These are phyloP conservation scores for Drosophila ohnishii DNA, from an alignment of 1,140 invertebrate genomes.

Conservation along the genomic window DNA sequence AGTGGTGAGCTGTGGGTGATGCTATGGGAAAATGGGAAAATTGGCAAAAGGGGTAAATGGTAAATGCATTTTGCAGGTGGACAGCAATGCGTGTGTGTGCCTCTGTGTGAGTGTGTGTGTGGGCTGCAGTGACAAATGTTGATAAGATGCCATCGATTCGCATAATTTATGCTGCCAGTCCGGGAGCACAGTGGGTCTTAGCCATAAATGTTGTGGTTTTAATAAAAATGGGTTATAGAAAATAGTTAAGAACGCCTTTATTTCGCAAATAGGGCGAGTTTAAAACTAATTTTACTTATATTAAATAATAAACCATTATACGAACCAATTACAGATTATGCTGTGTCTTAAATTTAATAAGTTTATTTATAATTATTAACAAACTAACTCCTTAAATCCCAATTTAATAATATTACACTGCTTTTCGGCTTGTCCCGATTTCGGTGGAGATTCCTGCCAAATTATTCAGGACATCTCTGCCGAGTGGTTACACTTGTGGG, in stretches of 20 bases:
- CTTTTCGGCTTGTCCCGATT: neutral
- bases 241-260: neutral
- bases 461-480: slow-evolving; percentile 5
- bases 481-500: slow-evolving; percentile 1
- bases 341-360: no score
- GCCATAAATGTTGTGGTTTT: neutral
- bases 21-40: slow-evolving; percentile 13
- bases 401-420: neutral
- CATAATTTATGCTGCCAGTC: slow-evolving; percentile 48
- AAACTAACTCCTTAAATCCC: neutral
- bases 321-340: no score
- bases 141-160: slow-evolving; percentile 58
- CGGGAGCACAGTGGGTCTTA: slow-evolving; percentile 13
- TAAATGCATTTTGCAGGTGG: slow-evolving; percentile 27
- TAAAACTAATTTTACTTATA: no score
- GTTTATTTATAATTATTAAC: neutral
- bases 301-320: no score
- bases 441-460: neutral
- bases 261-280: no score
- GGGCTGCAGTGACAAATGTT: slow-evolving; percentile 50
- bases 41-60: slow-evolving; percentile 2
- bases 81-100: slow-evolving; percentile 10
- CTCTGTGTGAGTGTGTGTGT: neutral
- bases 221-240: neutral
- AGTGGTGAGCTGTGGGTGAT: neutral